Base-by-base conservation (phyloP, 2,113 vertebrate genomes). In the Pteropus alecto region DNA sequence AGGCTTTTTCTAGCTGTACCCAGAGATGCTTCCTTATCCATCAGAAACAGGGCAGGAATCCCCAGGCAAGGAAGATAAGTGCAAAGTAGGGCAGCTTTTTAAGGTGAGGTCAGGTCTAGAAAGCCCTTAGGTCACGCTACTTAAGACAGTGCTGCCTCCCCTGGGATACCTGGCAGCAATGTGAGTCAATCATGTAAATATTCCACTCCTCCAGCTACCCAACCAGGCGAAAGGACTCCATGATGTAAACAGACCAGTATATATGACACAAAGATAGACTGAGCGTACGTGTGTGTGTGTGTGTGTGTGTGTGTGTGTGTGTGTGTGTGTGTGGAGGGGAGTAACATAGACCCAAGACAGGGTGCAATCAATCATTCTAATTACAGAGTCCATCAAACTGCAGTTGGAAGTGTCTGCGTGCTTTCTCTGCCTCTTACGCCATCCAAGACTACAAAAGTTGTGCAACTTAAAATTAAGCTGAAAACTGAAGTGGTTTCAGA, bases 391-490 rank as follows among this genome's bases (percentile, higher is more conserved):
- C 78, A 82, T 33, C 24, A 33, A 90, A 90, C 30, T n/a, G 48
- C 26, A 73, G 33, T 0, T 92, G 79, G 76, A 86, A 82, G 94
- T n/a, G 73, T 90, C 56, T 9, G 26, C 4, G 10, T 24, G 65
- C 67, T 70, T 90, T 92, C 60, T 9, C 46, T 21, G 56, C 63
- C 85, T 94, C 92, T 96, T 92, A 79, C 41, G 0, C 60, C 96
- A 96, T 26, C 78, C 92, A 33, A 90, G 86, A 86, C 90, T 30
- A 74, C 87, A 78, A 95, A 97, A 86, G 84, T 89, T 96, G 63
- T 79, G 77, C 90, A 97, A 96, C 24, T 38, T 56, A 63, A 85
- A 90, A 91, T 26, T 90, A 67, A 90, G 95, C 83, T 81, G 16
- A 61, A 90, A n/a, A 83, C 22, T n/a, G 56, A 82, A 67, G 70